Conservation (phyloP, 2,888 invertebrate species). For the Drosophila atripex region DNA sequence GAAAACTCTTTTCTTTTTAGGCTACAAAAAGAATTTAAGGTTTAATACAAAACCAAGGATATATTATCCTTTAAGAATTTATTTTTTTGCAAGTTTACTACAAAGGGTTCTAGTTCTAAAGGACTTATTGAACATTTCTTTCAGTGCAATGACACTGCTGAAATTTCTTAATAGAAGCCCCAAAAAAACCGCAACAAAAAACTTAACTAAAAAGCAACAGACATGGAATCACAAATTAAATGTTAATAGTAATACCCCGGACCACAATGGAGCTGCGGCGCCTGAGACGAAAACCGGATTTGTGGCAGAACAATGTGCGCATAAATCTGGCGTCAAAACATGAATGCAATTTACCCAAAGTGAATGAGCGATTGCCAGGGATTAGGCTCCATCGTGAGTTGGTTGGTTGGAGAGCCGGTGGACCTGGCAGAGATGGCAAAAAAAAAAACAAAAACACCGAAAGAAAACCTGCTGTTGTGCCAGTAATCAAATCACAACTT, state of each 20-base stretch:
- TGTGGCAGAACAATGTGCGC: conserved; percentile 72
- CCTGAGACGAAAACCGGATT: conserved; percentile 67
- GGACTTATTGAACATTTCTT: neutral
- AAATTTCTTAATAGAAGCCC: conserved; percentile 75
- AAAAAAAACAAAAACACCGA: neutral
- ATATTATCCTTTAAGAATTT: too few relatives aligned
- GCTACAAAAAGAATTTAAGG: neutral
- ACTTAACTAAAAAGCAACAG: conserved; percentile 7
- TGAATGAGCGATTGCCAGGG: conserved; percentile 72
- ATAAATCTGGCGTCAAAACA: conserved; percentile 71
- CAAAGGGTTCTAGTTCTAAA: too few relatives aligned
- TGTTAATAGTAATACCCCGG: conserved; percentile 57
- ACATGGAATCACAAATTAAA: conserved; percentile 50
- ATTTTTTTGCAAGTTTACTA: too few relatives aligned
- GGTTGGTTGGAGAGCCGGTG: conserved; percentile 7
- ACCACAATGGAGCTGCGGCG: conserved; percentile 50
- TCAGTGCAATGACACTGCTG: conserved; percentile 31
- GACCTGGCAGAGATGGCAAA: conserved; percentile 1
- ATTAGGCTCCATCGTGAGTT: conserved; percentile 45
- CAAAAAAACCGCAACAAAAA: conserved; percentile 34
- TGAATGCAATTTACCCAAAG: conserved; percentile 64
- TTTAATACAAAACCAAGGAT: neutral
- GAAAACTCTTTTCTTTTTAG: too few relatives aligned
- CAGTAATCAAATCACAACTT: conserved; percentile 70
- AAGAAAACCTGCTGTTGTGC: conserved; percentile 41